These are phyloP conservation scores for Stenotaenia linearis DNA, from an alignment of 2,888 invertebrate species.

Conservation along the genomic window DNA sequence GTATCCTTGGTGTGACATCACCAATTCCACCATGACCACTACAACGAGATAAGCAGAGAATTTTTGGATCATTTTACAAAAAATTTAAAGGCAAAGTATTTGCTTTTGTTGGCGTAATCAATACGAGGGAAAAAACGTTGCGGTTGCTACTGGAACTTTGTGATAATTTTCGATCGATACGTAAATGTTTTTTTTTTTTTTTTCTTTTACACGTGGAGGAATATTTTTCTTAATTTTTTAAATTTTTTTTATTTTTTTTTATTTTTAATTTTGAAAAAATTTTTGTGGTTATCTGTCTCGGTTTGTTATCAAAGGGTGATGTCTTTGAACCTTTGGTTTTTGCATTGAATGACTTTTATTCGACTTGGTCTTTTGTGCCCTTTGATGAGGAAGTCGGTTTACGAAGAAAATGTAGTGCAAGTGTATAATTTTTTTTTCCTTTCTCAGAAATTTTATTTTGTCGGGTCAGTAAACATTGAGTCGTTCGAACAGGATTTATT, in stretches of 20 bases:
- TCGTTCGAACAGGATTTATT: background rate
- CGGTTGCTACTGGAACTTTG: background rate
- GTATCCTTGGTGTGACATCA: conserved; percentile 19
- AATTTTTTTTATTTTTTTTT: background rate
- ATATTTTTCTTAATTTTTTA: background rate
- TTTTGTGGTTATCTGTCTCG: background rate
- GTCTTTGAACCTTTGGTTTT: conserved; percentile 2
- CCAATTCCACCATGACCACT: conserved; percentile 12
- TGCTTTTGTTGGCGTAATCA: background rate
- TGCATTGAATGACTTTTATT: background rate
- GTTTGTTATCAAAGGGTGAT: background rate
- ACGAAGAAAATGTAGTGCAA: background rate
- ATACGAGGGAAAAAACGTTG: background rate
- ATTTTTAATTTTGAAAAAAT: background rate
- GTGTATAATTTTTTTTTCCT: background rate
- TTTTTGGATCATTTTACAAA: background rate
- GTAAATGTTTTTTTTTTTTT: background rate
- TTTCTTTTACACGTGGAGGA: background rate
- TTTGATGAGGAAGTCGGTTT: background rate
- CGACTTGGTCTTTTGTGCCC: background rate
- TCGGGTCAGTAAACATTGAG: background rate
- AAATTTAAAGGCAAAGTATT: conserved; percentile 9
- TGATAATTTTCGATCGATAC: background rate
- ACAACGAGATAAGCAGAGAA: background rate
- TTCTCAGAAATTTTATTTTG: background rate